Evolutionary conservation across 2,113 vertebrate genomes (phyloP).

Genomic region (Rhabdomys dilectus): DNA sequence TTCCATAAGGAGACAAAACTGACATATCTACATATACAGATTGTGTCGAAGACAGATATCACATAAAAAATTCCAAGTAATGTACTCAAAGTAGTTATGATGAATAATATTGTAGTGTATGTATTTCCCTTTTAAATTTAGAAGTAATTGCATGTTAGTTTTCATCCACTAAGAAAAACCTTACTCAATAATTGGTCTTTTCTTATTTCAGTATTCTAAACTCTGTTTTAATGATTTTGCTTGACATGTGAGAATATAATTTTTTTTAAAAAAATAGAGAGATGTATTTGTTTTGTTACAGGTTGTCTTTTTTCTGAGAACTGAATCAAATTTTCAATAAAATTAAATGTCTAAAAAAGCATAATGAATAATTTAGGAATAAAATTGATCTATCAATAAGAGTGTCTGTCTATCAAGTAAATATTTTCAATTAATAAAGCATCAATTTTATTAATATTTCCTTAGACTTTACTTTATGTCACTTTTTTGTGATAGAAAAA

Average conservation of each 20-base stretch:
- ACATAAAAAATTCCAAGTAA: slow-evolving; percentile 38
- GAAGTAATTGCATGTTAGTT: neutral
- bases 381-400: slow-evolving; percentile 39
- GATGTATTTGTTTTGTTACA: slow-evolving; percentile 5
- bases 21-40: slow-evolving; percentile 42
- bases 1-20: slow-evolving; percentile 27
- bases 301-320: slow-evolving; percentile 35
- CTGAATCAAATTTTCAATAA: neutral
- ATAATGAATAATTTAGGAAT: slow-evolving; percentile 17
- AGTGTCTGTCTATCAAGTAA: neutral
- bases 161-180: neutral
- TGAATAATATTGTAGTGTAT: slow-evolving; percentile 9
- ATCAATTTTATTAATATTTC: neutral
- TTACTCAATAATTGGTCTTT: slow-evolving; percentile 26
- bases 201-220: slow-evolving; percentile 11
- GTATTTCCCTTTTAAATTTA: slow-evolving; percentile 23
- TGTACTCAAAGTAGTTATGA: neutral
- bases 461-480: neutral
- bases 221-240: slow-evolving; percentile 36
- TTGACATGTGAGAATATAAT: slow-evolving; percentile 35
- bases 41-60: slow-evolving; percentile 13
- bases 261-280: neutral
- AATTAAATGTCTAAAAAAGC: neutral
- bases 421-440: slow-evolving; percentile 38
- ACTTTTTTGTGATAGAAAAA: neutral